A percentile compares a stretch with the other conserved stretches of the same genome.
Evolutionary conservation across 2,797 vertebrate species (phyloP).

Genomic region (Chloroceryle inda): DNA sequence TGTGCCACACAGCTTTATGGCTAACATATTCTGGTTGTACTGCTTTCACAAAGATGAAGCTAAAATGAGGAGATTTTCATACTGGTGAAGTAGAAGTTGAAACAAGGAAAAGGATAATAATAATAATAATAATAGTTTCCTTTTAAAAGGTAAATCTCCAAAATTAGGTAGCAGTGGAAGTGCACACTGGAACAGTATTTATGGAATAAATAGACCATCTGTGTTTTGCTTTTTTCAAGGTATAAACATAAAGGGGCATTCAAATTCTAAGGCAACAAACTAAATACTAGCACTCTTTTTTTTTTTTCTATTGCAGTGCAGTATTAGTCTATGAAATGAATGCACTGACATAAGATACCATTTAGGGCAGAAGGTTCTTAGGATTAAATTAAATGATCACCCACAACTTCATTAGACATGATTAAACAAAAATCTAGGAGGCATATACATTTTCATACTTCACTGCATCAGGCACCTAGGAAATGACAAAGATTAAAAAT

Average conservation of each 20-base stretch:
- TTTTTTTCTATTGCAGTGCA: neutral
- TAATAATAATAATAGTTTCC: neutral
- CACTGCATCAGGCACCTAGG: neutral
- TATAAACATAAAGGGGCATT: neutral
- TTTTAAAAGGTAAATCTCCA: neutral
- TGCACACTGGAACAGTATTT: neutral
- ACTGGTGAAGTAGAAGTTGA: neutral
- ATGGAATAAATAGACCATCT: neutral
- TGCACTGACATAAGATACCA: neutral
- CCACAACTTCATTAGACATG: neutral
- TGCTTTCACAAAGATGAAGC: neutral
- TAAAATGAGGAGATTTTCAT: neutral
- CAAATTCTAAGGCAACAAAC: neutral
- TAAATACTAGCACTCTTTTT: accelerated
- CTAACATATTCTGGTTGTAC: neutral
- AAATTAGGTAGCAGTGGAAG: neutral
- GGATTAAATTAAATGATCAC: constrained; percentile 1
- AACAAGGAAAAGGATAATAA: neutral
- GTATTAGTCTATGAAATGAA: neutral
- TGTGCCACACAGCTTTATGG: neutral
- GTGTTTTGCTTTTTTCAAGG: neutral
- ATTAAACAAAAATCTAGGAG: constrained; percentile 11
- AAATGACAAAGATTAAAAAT: constrained; percentile 20
- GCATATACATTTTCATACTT: neutral
- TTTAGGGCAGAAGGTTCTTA: neutral